Percentiles rank a stretch among this genome's conserved stretches.
Evolutionary conservation across 1,140 invertebrate genomes (phyloP).

Genomic region (Hesperophylax magnus): DNA sequence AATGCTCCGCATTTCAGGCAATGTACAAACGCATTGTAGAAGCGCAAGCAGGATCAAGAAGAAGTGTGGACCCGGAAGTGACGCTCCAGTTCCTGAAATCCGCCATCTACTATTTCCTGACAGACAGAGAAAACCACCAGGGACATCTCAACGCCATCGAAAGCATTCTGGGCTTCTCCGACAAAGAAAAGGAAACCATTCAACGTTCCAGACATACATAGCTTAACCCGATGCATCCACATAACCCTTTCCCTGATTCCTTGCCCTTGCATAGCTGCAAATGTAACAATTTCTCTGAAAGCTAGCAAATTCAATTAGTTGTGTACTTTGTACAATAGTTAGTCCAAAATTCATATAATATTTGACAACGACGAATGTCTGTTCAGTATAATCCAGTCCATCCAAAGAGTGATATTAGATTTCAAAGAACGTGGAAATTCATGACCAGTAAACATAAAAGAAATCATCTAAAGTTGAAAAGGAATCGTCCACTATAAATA

Average conservation of each 20-base stretch:
- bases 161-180: slow-evolving; percentile 86
- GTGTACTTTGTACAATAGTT: no score
- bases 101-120: slow-evolving; percentile 91
- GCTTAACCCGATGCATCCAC: not conserved
- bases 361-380: no score
- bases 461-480: no score
- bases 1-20: slow-evolving; percentile 72
- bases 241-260: not conserved
- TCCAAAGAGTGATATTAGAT: no score
- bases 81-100: slow-evolving; percentile 91
- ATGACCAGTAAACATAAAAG: no score
- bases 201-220: slow-evolving; percentile 72
- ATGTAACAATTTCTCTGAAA: no score
- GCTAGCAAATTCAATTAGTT: no score
- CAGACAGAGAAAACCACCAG: slow-evolving; percentile 87
- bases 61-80: slow-evolving; percentile 85
- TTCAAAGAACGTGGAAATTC: no score
- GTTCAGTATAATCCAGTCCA: no score
- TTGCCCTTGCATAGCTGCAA: no score
- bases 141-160: slow-evolving; percentile 89
- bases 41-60: slow-evolving; percentile 74
- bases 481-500: no score
- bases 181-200: slow-evolving; percentile 82
- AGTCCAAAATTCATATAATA: no score
- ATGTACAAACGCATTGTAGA: slow-evolving; percentile 87